These are phyloP conservation scores for Archegozetes longisetosus DNA, from an alignment of 1,140 invertebrate species.

Conservation along the genomic window DNA sequence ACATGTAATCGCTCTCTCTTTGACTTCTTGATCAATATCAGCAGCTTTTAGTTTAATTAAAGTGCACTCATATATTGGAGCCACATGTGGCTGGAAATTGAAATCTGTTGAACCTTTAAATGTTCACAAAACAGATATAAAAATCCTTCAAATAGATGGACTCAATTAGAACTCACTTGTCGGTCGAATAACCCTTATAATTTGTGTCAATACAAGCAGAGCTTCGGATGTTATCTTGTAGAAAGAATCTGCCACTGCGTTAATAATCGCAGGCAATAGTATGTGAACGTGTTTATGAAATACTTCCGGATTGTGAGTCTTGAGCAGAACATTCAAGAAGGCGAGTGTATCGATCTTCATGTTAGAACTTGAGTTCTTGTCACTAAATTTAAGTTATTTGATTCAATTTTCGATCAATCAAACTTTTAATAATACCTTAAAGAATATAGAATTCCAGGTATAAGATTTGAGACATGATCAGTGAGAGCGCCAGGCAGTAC, in stretches of 20 bases:
- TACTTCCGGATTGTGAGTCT: slow-evolving; percentile 59
- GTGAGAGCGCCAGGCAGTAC: slow-evolving; percentile 74
- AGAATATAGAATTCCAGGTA: slow-evolving; percentile 79
- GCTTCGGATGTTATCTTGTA: slow-evolving; percentile 97
- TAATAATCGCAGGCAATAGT: slow-evolving; percentile 68
- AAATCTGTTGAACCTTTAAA: slow-evolving; percentile 40
- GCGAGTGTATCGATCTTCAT: slow-evolving; percentile 96
- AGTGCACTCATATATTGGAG: slow-evolving; percentile 67
- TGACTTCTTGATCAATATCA: slow-evolving; percentile 96
- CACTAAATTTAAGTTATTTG: slow-evolving; percentile 35
- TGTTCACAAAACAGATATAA: too few species aligned
- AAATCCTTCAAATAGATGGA: too few species aligned
- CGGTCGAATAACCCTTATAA: slow-evolving; percentile 85
- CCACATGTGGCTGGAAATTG: slow-evolving; percentile 59
- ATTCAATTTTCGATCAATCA: background rate
- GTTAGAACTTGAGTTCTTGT: slow-evolving; percentile 86
- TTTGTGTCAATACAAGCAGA: slow-evolving; percentile 73
- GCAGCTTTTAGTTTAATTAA: slow-evolving; percentile 72
- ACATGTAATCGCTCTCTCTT: slow-evolving; percentile 89
- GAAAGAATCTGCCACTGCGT: slow-evolving; percentile 80
- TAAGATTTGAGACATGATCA: slow-evolving; percentile 62
- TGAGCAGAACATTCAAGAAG: slow-evolving; percentile 73
- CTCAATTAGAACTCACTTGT: slow-evolving; percentile 43
- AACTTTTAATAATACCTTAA: slow-evolving; percentile 10
- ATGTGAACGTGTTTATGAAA: slow-evolving; percentile 62